phyloP scores from a whole-genome alignment of 1,140 invertebrate genomes.

The Meteorus sp. region DNA sequence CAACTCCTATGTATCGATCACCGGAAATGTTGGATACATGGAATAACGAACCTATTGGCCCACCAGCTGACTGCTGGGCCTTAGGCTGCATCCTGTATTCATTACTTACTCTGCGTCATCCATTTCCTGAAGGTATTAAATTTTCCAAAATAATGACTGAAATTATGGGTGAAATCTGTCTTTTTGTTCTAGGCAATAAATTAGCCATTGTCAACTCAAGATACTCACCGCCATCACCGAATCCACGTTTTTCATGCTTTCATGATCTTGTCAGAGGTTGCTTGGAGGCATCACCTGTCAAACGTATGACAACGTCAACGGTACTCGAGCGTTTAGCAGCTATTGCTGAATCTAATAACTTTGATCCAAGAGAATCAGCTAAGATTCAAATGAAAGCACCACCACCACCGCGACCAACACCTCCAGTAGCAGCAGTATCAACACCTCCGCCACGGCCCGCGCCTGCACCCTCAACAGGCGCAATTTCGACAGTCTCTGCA shows the following conservation, averaged over 20 bases:
- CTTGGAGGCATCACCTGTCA: conserved; percentile 78
- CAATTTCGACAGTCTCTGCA: conserved; percentile 30
- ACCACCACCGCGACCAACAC: conserved; percentile 42
- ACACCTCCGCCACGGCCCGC: conserved; percentile 46
- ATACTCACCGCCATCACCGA: conserved; percentile 80
- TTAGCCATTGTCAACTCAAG: conserved; percentile 96
- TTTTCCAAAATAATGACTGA: not conserved
- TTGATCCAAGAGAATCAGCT: conserved; percentile 76
- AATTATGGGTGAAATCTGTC: not conserved
- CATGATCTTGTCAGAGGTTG: conserved; percentile 91
- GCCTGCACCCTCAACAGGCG: conserved; percentile 34
- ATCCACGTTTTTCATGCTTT: conserved; percentile 80
- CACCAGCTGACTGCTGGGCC: conserved; percentile 93
- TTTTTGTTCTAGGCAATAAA: conserved; percentile 70
- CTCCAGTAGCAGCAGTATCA: conserved; percentile 32
- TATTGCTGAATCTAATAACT: conserved; percentile 80
- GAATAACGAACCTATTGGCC: conserved; percentile 91
- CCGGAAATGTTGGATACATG: conserved; percentile 98
- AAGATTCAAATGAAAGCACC: conserved; percentile 63
- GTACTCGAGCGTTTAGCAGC: conserved; percentile 84
- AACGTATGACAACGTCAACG: conserved; percentile 74
- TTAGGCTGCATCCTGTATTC: conserved; percentile 94
- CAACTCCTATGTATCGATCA: conserved; percentile 87
- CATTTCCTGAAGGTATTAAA: conserved; percentile 84
- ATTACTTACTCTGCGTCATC: conserved; percentile 92